Evolutionary conservation across 1,140 invertebrate genomes (phyloP), one percentile per base, ranked within the genome.

Genomic region (Cyclina sinensis): DNA sequence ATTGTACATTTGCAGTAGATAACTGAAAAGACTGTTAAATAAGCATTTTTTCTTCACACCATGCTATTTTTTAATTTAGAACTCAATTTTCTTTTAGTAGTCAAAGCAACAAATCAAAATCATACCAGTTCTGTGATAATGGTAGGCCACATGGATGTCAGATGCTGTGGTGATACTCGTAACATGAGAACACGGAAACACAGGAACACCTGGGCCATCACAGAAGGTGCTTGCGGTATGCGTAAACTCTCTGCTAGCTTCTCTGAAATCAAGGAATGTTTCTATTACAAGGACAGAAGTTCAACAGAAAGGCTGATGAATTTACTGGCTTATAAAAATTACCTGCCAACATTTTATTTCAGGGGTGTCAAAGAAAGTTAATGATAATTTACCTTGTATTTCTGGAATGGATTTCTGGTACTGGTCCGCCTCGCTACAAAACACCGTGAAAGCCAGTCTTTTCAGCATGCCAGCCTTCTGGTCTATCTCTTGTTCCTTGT

Each of bases 321-420:
- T n/a, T n/a, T n/a, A n/a, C n/a, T n/a, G n/a, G n/a, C n/a, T n/a
- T n/a, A n/a, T n/a, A n/a, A n/a, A n/a, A n/a, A n/a, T n/a, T n/a
- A n/a, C n/a, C n/a, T n/a, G n/a, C n/a, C n/a, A n/a, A n/a, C n/a
- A n/a, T n/a, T n/a, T n/a, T n/a, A n/a, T n/a, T n/a, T n/a, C n/a
- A n/a, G n/a, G n/a, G n/a, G n/a, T n/a, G n/a, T n/a, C n/a, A n/a
- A n/a, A n/a, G n/a, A n/a, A n/a, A n/a, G n/a, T n/a, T n/a, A n/a
- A n/a, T n/a, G 46, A 48, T 18, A 5, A 65, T 39, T 92, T 95
- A 98, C 98, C 98, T 97, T 99, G 98, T 93, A 99, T 99, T 94
- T 99, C 98, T 21, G 98, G 98, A 97, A 99, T 98, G 90, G 98
- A 97, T 94, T 98, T 97, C 91, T 98, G 97, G 96, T 99, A 99